phyloP scores from a whole-genome alignment of 2,113 vertebrate species.

The Gadus chalcogrammus region DNA sequence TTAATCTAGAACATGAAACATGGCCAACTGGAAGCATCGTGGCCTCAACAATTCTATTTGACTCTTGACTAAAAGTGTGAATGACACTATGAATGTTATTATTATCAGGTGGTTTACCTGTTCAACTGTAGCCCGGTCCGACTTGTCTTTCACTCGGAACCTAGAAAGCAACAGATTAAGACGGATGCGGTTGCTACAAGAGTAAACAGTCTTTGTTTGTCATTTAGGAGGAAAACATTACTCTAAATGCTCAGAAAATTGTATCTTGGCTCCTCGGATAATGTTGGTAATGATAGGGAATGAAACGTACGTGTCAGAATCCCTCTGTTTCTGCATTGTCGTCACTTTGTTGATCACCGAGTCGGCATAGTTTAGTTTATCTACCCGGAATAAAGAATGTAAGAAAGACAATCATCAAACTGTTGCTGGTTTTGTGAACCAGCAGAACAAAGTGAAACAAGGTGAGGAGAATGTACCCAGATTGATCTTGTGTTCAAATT shows the following conservation, averaged over 20 bases:
- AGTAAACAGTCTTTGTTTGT: conserved; percentile 9
- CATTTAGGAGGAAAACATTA: too few species aligned
- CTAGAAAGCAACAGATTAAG: conserved; percentile 55
- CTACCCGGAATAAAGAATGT: conserved; percentile 40
- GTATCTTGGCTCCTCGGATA: background rate
- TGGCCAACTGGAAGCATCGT: too few species aligned
- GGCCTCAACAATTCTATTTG: too few species aligned
- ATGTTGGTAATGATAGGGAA: background rate
- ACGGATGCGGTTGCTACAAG: background rate
- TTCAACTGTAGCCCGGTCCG: conserved; percentile 94
- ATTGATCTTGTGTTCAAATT: conserved; percentile 75
- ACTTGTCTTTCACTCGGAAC: conserved; percentile 94
- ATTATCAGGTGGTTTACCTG: conserved; percentile 71
- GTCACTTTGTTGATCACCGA: conserved; percentile 73
- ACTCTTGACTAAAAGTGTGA: too few species aligned
- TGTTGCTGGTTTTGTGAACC: background rate
- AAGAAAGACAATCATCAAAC: background rate
- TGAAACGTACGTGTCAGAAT: conserved; percentile 64
- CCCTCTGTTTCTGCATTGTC: conserved; percentile 66
- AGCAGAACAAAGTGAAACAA: background rate
- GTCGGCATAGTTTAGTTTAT: conserved; percentile 63
- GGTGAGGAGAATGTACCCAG: conserved; percentile 49
- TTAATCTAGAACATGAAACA: too few species aligned
- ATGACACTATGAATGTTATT: background rate
- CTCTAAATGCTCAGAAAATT: background rate